Evolutionary conservation across 2,888 invertebrate genomes (phyloP).

Genomic region (Thymelicus sylvestris): DNA sequence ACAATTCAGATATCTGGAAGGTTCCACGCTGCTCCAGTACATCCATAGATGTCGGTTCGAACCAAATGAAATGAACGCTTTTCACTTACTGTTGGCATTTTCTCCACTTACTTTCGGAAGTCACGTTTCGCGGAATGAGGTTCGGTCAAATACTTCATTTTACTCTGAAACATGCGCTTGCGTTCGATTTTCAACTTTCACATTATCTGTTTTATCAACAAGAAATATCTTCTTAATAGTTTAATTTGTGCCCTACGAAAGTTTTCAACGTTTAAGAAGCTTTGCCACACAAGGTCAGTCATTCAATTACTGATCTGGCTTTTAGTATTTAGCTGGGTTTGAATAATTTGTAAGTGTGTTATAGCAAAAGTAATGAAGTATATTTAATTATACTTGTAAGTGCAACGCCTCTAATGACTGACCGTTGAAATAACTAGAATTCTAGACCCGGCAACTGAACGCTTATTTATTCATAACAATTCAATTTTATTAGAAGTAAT

Average conservation of each 20-base stretch:
- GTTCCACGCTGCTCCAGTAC: no score
- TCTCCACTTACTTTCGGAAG: background rate
- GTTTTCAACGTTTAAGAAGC: no score
- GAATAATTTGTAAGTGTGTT: no score
- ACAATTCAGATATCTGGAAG: no score
- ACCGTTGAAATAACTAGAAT: background rate
- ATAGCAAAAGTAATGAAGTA: slow-evolving; percentile 5
- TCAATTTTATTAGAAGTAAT: slow-evolving; percentile 15
- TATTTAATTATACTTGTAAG: slow-evolving; percentile 1
- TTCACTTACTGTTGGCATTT: slow-evolving; percentile 3
- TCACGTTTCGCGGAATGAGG: slow-evolving; percentile 7
- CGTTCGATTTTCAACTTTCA: background rate
- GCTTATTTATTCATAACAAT: slow-evolving; percentile 17
- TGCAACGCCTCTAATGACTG: slow-evolving; percentile 1
- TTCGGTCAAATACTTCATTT: slow-evolving; percentile 22
- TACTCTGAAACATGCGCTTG: background rate
- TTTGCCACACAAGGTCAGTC: no score
- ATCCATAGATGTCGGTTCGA: background rate
- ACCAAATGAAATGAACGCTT: background rate
- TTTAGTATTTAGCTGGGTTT: no score
- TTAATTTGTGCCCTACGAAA: no score
- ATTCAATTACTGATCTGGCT: no score
- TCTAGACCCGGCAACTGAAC: background rate
- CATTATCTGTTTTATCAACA: no score
- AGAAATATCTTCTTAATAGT: no score